Percentiles rank a stretch among this genome's conserved stretches.
Conservation (phyloP, 53 echinoderm and acorn worm species). For the Astropecten irregularis region DNA sequence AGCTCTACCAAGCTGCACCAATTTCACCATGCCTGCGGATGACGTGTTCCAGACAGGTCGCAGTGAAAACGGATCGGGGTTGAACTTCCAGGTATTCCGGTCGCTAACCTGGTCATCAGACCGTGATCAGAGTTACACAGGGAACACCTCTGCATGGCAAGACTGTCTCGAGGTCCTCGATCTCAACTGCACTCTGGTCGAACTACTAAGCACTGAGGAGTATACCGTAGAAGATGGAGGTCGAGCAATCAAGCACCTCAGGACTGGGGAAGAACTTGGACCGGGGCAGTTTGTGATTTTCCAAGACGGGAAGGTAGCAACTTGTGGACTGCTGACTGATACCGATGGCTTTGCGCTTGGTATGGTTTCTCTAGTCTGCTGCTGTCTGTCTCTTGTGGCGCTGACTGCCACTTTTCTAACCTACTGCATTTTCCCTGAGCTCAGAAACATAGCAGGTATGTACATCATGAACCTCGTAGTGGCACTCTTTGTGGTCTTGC, state of each 20-base stretch:
- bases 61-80: no score
- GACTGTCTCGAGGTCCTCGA: not conserved
- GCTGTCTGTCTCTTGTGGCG: slow-evolving; percentile 47
- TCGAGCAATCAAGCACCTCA: not conserved
- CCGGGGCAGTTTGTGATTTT: slow-evolving; percentile 6
- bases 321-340: not conserved
- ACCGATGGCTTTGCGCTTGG: not conserved
- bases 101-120: no score
- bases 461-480: slow-evolving; percentile 67
- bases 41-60: no score
- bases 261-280: not conserved
- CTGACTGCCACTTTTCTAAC: slow-evolving; percentile 60
- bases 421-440: slow-evolving; percentile 51
- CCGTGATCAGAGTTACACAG: no score
- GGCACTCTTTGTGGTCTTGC: slow-evolving; percentile 56
- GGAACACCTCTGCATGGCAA: no score
- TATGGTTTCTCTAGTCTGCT: not conserved
- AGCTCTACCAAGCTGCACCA: not conserved
- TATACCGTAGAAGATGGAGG: not conserved
- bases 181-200: not conserved
- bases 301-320: not conserved
- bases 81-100: no score
- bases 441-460: slow-evolving; percentile 71
- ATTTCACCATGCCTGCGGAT: not conserved
- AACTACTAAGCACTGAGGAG: not conserved